Base-by-base conservation (phyloP, 2,113 vertebrate genomes). In the Cygnus buccinator region DNA sequence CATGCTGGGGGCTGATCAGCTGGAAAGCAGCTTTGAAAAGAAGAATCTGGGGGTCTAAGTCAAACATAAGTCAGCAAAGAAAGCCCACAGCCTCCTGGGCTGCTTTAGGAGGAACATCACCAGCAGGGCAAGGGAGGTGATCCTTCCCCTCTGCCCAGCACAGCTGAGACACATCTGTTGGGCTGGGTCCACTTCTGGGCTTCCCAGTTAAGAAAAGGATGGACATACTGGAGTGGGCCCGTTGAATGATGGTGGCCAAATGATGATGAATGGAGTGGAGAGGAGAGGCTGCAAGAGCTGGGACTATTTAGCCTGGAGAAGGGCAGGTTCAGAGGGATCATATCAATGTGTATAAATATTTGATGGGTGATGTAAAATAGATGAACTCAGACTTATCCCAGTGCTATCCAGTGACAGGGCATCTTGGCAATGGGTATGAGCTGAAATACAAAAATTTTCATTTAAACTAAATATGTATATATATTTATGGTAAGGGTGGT, bases 61-160 rank as follows among this genome's bases (percentile, higher is more conserved):
- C 1, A 0, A 84, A 67, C 9, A 23, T 20, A 22, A 48, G 17
- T 11, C 66, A 73, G 20, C n/a, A 74, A 57, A 48, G n/a, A 55
- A 48, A 48, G 3, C 25, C 73, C 61, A 23, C 12, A 67, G 21
- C 18, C 6, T 74, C 22, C 61, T 55, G 25, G 48, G 25, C 48
- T 81, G 62, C n/a, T 6, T 70, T 48, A 75, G 62, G 9, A 62
- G 25, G 2, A 80, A 1, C 16, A 63, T n/a, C 57, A 63, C 28
- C 37, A 59, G 11, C 5, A 26, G 0, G 0, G 18, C 0, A 0
- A 72, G 4, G 25, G 29, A 72, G 23, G 17, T 61, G 28, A 54
- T 66, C 43, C 11, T 22, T 23, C 19, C 15, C 23, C 33, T 82
- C 50, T 58, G 22, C 31, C 58, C 71, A 62, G 23, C 46, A 76